Percentiles rank a stretch among this genome's conserved stretches.
phyloP scores from a whole-genome alignment of 2,888 invertebrate species.

The Cremastinae sp. region DNA sequence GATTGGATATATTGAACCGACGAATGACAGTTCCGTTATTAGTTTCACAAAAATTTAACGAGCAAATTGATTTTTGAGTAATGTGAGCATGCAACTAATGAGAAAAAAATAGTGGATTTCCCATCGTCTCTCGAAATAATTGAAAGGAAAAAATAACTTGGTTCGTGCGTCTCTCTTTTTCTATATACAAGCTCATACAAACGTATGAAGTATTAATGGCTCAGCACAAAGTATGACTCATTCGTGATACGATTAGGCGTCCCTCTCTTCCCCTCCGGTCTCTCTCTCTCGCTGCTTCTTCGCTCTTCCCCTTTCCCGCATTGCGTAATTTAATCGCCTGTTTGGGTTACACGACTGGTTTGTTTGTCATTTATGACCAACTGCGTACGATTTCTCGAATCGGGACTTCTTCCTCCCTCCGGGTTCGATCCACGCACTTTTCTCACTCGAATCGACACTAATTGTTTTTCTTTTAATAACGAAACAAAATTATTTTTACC shows the following conservation, averaged over 20 bases:
- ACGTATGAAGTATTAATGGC: conserved; percentile 12
- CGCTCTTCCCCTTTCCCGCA: conserved; percentile 51
- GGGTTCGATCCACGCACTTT: conserved; percentile 10
- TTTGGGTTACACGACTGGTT: conserved; percentile 73
- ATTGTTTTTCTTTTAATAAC: no score
- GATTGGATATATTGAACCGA: no score
- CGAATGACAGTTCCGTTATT: no score
- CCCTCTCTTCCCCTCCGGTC: conserved; percentile 30
- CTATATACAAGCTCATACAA: not conserved
- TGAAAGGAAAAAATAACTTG: no score
- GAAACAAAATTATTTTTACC: no score
- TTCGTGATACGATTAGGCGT: conserved; percentile 73
- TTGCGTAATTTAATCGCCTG: conserved; percentile 75
- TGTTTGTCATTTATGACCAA: conserved; percentile 63
- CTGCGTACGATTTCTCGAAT: conserved; percentile 38
- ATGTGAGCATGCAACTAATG: no score
- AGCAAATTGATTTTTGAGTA: no score
- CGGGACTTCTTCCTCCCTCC: conserved; percentile 11
- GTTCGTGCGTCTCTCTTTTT: not conserved
- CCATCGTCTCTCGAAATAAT: no score
- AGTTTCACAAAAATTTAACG: no score
- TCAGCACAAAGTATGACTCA: conserved; percentile 69
- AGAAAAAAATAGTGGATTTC: no score
- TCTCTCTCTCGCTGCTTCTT: conserved; percentile 53
- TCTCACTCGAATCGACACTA: not conserved